phyloP scores from a whole-genome alignment of 2,888 invertebrate genomes.

The Synanthedon formicaeformis region DNA sequence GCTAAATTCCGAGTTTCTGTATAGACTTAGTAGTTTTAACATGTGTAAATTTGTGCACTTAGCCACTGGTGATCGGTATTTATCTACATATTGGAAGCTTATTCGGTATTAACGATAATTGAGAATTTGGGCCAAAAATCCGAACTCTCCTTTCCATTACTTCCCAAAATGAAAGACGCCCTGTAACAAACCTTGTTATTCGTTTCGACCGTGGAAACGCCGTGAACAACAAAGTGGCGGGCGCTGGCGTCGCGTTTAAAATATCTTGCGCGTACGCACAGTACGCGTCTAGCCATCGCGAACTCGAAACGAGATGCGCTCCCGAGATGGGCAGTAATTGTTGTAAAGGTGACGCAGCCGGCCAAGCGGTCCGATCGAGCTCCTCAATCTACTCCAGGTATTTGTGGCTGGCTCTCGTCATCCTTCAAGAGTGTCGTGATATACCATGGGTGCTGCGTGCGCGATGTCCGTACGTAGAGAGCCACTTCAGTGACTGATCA shows the following conservation, averaged over 20 bases:
- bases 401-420: conserved; percentile 45
- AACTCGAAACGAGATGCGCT: conserved; percentile 44
- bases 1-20: too few species aligned
- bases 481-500: conserved; percentile 15
- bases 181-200: too few species aligned
- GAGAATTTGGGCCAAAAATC: too few species aligned
- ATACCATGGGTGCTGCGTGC: conserved; percentile 48
- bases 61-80: too few species aligned
- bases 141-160: too few species aligned
- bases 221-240: conserved; percentile 16
- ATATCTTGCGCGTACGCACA: conserved; percentile 40
- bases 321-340: conserved; percentile 71
- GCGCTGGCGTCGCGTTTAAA: conserved; percentile 51
- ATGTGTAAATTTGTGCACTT: too few species aligned
- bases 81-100: too few species aligned
- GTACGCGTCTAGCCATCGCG: conserved; percentile 49
- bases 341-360: conserved; percentile 69
- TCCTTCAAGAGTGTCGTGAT: conserved; percentile 40
- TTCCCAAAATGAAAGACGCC: too few species aligned
- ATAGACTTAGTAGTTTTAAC: too few species aligned
- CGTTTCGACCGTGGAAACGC: not conserved
- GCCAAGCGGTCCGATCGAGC: conserved; percentile 49
- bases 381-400: conserved; percentile 68
- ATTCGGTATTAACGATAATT: too few species aligned
- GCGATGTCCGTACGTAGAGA: conserved; percentile 40